A percentile compares a stretch with the other conserved stretches of the same genome.
Conservation (phyloP, 2,113 vertebrate species). For the Eira barbara region DNA sequence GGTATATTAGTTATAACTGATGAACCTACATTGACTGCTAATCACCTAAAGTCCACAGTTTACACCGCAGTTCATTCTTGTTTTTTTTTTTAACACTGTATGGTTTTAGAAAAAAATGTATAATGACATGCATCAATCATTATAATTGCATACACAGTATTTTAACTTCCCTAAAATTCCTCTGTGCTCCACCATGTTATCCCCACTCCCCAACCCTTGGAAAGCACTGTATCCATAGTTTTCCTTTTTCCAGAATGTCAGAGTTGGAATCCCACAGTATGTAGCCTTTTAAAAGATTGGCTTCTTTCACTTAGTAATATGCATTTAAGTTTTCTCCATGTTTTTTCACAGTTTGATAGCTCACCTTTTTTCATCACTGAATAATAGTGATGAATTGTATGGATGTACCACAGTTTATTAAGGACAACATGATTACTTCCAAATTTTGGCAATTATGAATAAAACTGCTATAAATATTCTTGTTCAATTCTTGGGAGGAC, state of each 20-base stretch:
- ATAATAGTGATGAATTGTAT: background rate
- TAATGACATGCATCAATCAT: background rate
- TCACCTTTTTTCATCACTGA: background rate
- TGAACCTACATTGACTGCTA: background rate
- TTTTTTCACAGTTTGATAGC: background rate
- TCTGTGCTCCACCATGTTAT: background rate
- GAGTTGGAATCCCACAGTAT: background rate
- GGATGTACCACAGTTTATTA: background rate
- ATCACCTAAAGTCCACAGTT: background rate
- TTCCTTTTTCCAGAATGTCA: background rate
- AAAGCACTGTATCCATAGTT: accelerated
- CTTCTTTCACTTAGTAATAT: background rate
- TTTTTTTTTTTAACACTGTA: background rate
- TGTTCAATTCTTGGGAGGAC: background rate
- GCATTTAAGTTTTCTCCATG: background rate
- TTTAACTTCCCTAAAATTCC: background rate
- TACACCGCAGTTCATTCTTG: background rate
- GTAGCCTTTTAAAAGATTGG: background rate
- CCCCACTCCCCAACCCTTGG: background rate
- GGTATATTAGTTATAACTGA: background rate
- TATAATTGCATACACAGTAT: background rate
- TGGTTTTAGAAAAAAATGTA: background rate
- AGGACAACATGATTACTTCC: background rate
- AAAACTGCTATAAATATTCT: background rate
- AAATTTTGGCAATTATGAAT: background rate